Evolutionary conservation across 30 jellyfish, hydroid and myxozoan species (phyloP).

Genomic region (Mastigias papua): DNA sequence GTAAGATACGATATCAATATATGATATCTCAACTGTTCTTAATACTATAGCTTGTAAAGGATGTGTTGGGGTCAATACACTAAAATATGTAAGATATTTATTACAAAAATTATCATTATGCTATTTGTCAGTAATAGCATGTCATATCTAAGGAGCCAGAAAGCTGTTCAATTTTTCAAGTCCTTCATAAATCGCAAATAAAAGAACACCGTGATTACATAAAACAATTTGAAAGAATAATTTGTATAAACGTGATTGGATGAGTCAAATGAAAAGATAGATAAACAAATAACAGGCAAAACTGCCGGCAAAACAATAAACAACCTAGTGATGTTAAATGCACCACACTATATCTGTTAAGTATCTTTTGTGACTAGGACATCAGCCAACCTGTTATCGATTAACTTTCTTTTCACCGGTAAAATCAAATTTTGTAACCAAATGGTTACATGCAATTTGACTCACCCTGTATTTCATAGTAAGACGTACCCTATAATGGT

Average conservation of each 20-base stretch:
- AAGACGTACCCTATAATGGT: constrained; percentile 44
- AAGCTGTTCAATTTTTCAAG: too few relatives aligned
- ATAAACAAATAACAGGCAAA: background rate
- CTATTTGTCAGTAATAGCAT: too few relatives aligned
- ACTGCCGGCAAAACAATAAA: background rate
- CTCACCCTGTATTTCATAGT: constrained; percentile 24
- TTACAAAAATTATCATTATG: too few relatives aligned
- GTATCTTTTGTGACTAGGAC: too few relatives aligned
- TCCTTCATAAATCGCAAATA: too few relatives aligned
- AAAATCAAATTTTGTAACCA: background rate
- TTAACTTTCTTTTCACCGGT: background rate
- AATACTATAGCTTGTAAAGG: too few relatives aligned
- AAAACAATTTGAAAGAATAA: background rate
- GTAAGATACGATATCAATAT: too few relatives aligned
- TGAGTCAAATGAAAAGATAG: background rate
- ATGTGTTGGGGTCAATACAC: too few relatives aligned
- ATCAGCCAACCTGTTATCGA: background rate
- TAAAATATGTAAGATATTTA: too few relatives aligned
- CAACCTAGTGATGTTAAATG: background rate
- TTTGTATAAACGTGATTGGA: background rate
- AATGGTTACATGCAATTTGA: background rate
- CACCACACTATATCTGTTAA: background rate
- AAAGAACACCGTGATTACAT: background rate
- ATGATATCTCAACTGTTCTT: too few relatives aligned
- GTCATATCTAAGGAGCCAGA: too few relatives aligned